These are phyloP conservation scores for Desmodus rotundus DNA, from an alignment of 2,113 vertebrate species.

Conservation along the genomic window DNA sequence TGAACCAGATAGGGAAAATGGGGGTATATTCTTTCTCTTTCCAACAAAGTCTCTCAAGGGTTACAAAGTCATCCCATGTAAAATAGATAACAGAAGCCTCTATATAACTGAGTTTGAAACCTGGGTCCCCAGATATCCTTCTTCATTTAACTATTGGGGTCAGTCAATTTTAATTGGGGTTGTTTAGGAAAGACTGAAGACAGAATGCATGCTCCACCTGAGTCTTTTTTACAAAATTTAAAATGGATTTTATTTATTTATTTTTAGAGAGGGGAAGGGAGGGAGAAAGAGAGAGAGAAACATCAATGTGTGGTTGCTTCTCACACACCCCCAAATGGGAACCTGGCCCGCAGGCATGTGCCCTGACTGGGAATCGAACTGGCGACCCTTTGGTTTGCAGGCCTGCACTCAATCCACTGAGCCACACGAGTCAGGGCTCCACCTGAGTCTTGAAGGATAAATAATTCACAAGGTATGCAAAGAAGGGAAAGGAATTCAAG, in stretches of 20 bases:
- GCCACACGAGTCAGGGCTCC: not conserved
- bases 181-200: not conserved
- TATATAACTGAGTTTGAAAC: not conserved
- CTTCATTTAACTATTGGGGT: not conserved
- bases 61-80: slow-evolving; percentile 2
- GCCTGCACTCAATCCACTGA: too few relatives aligned
- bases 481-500: not conserved
- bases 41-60: not conserved
- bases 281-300: too few relatives aligned
- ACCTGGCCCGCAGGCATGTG: too few relatives aligned
- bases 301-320: too few relatives aligned
- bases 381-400: too few relatives aligned
- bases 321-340: too few relatives aligned
- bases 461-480: not conserved
- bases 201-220: not conserved
- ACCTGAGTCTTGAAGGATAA: not conserved
- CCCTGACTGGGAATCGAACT: too few relatives aligned
- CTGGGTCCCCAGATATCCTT: not conserved
- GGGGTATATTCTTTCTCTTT: not conserved
- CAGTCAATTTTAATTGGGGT: not conserved
- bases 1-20: not conserved
- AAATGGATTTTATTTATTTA: too few relatives aligned
- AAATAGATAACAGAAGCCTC: not conserved
- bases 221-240: not conserved
- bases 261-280: too few relatives aligned